Evolutionary conservation across 2,113 vertebrate species (phyloP).

Genomic region (Dascyllus trimaculatus): DNA sequence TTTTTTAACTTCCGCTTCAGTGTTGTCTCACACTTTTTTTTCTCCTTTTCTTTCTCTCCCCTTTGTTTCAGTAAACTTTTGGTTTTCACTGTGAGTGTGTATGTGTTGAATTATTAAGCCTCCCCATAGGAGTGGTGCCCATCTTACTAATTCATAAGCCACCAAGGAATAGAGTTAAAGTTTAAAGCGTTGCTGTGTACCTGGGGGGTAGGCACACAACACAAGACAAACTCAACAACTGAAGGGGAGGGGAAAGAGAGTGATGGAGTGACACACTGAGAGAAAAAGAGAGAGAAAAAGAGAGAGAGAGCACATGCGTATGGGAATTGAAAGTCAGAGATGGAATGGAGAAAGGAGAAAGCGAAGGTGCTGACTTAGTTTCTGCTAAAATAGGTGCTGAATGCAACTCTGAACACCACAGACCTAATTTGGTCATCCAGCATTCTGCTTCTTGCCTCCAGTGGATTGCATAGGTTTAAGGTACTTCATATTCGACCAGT

Average conservation of each 20-base stretch:
- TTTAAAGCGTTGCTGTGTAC: constrained; percentile 81
- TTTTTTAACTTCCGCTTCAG: constrained; percentile 71
- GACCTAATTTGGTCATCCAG: constrained; percentile 65
- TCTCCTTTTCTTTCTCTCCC: constrained; percentile 44
- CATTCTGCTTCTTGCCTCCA: constrained; percentile 36
- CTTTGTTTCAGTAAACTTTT: constrained; percentile 87
- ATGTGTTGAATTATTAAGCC: constrained; percentile 88
- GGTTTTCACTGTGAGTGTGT: constrained; percentile 78
- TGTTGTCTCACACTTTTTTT: constrained; percentile 57
- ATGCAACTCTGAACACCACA: constrained; percentile 23
- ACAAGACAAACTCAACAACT: constrained; percentile 76
- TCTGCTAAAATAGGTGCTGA: constrained; percentile 33
- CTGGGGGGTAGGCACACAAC: constrained; percentile 67
- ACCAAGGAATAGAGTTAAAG: constrained; percentile 87
- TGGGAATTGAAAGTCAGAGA: constrained; percentile 39
- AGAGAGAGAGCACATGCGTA: not conserved
- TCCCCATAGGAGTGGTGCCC: constrained; percentile 84
- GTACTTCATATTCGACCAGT: constrained; percentile 17
- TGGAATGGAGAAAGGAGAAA: constrained; percentile 14
- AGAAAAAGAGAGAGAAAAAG: not conserved
- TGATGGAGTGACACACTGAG: constrained; percentile 23
- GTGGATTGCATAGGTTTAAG: constrained; percentile 42
- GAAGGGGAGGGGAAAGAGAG: constrained; percentile 21
- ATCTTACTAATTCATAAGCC: constrained; percentile 90
- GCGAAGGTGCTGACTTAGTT: constrained; percentile 25